phyloP scores from a whole-genome alignment of 2,888 invertebrate genomes.

The Timema podura region DNA sequence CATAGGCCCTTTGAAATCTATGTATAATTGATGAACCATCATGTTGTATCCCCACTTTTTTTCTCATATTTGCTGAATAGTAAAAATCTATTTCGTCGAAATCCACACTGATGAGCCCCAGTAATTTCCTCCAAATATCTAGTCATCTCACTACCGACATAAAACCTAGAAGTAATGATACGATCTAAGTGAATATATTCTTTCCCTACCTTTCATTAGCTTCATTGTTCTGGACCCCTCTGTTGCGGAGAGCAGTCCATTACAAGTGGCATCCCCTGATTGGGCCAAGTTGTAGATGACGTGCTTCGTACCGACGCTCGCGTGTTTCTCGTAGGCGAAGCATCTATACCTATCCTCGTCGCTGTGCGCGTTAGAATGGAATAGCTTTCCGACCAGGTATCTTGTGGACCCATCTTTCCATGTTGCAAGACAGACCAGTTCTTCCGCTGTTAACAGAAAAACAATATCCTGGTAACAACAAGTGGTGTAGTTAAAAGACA shows the following conservation, averaged over 20 bases:
- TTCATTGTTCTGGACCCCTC: constrained; percentile 78
- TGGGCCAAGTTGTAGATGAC: constrained; percentile 39
- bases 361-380: constrained; percentile 48
- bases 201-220: constrained; percentile 68
- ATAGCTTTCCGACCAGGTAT: constrained; percentile 46
- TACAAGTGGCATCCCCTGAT: constrained; percentile 77
- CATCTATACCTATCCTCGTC: constrained; percentile 80
- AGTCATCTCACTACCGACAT: no score
- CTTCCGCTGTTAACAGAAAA: constrained; percentile 67
- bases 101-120: no score
- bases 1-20: no score
- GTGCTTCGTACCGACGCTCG: constrained; percentile 20
- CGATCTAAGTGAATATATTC: no score
- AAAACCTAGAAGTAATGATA: no score
- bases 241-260: constrained; percentile 67
- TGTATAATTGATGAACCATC: no score
- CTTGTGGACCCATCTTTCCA: constrained; percentile 82
- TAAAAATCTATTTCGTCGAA: no score
- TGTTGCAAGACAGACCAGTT: constrained; percentile 72
- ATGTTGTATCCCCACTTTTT: no score
- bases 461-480: no score
- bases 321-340: constrained; percentile 62
- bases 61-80: no score
- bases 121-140: no score
- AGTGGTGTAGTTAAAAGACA: no score